A percentile compares a stretch with the other conserved stretches of the same genome.
These are phyloP conservation scores for Strigamia maritima DNA, from an alignment of 2,888 invertebrate species.

Conservation along the genomic window DNA sequence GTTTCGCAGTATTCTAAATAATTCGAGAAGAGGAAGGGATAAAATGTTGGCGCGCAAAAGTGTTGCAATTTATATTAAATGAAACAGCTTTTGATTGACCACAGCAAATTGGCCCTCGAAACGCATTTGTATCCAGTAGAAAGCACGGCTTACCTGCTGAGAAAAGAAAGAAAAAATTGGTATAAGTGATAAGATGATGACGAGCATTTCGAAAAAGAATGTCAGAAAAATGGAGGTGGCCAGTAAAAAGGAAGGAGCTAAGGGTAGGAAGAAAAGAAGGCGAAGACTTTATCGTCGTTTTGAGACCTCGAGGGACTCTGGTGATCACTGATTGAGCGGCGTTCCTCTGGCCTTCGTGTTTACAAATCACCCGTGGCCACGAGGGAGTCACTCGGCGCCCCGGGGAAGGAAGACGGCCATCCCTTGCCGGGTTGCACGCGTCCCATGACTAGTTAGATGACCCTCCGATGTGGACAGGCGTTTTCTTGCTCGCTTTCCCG, in stretches of 20 bases:
- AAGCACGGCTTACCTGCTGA: neutral
- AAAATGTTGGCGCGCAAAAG: no score
- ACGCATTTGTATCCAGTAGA: neutral
- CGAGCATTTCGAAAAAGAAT: neutral
- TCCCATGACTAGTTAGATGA: neutral
- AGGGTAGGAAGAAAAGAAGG: neutral
- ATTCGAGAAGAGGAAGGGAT: no score
- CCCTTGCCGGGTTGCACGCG: neutral
- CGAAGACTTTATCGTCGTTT: neutral
- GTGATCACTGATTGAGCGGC: neutral
- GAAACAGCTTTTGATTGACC: neutral
- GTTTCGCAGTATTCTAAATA: no score
- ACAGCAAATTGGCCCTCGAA: neutral
- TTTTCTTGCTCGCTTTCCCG: neutral
- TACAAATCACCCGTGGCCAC: neutral
- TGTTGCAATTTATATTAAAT: no score
- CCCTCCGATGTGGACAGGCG: neutral
- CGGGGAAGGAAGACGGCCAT: neutral
- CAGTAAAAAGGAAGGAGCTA: conserved; percentile 2
- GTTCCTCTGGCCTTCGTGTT: neutral
- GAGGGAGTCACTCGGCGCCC: neutral
- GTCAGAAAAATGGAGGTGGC: neutral
- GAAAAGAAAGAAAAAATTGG: conserved; percentile 25
- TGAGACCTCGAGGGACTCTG: neutral
- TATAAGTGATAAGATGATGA: conserved; percentile 14